phyloP scores from a whole-genome alignment of 2,888 invertebrate species.

The Bursaphelenchus okinawaensis region DNA sequence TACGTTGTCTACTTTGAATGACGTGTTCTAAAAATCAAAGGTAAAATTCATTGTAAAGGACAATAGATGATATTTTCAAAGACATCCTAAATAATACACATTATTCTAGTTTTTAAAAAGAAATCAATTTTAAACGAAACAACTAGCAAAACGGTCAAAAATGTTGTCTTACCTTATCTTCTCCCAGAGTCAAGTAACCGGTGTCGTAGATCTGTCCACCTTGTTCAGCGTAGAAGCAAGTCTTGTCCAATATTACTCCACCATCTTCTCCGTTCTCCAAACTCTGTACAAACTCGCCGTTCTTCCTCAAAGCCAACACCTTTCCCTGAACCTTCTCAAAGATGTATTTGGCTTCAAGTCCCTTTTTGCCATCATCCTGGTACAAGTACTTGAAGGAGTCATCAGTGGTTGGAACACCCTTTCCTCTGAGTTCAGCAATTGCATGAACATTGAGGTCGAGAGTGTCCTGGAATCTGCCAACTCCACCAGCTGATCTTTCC shows the following conservation, averaged over 20 bases:
- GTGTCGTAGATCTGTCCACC: slow-evolving; percentile 97
- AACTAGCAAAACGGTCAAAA: background rate
- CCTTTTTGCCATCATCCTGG: slow-evolving; percentile 62
- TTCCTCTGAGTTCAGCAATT: slow-evolving; percentile 79
- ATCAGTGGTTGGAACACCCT: slow-evolving; percentile 73
- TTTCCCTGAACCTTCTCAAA: slow-evolving; percentile 62
- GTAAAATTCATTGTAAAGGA: background rate
- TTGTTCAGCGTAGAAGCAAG: slow-evolving; percentile 95
- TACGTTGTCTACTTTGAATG: slow-evolving; percentile 84
- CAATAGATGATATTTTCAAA: too few relatives aligned
- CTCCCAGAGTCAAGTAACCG: slow-evolving; percentile 74
- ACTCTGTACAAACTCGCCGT: slow-evolving; percentile 78
- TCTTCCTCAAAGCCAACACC: slow-evolving; percentile 70
- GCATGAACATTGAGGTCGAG: slow-evolving; percentile 89
- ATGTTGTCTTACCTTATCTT: slow-evolving; percentile 68
- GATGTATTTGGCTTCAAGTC: slow-evolving; percentile 68
- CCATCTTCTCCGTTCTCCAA: slow-evolving; percentile 81
- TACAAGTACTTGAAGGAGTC: slow-evolving; percentile 89
- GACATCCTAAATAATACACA: too few relatives aligned
- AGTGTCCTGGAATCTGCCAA: slow-evolving; percentile 68
- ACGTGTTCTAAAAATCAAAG: slow-evolving; percentile 65
- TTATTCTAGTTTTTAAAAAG: too few relatives aligned
- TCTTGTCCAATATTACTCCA: slow-evolving; percentile 81
- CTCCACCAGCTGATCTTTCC: slow-evolving; percentile 71
- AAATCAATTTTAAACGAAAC: background rate